Evolutionary conservation across 2,797 vertebrate species (phyloP).

Genomic region (Picus viridis): DNA sequence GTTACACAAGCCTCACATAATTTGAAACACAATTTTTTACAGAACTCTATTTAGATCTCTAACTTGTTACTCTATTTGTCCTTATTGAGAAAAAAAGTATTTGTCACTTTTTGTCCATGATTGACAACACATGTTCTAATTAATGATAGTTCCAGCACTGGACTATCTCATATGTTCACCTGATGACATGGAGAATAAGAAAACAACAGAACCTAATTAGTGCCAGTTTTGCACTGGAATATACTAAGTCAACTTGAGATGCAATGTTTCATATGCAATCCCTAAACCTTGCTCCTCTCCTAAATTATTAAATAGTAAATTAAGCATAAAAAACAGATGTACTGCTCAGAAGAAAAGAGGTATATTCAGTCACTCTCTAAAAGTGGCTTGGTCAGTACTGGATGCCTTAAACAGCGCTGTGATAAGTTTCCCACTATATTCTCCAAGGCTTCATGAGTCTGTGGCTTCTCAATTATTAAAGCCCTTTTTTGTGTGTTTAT

Average conservation of each 20-base stretch:
- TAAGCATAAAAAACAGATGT: neutral
- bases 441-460: neutral
- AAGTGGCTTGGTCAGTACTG: neutral
- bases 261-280: neutral
- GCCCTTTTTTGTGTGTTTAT: neutral
- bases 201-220: neutral
- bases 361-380: neutral
- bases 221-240: neutral
- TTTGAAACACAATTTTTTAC: neutral
- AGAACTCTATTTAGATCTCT: neutral
- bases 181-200: neutral
- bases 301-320: neutral
- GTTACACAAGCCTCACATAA: neutral
- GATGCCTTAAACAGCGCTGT: neutral
- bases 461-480: neutral
- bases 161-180: neutral
- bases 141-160: neutral
- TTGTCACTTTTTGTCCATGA: neutral
- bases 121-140: conserved; percentile 5
- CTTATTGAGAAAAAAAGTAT: neutral
- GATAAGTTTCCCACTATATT: neutral
- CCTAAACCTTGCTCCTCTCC: neutral
- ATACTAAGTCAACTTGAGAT: neutral
- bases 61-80: conserved; percentile 7
- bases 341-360: neutral